Conservation (phyloP, 2,113 vertebrate species). For the Rhinogobius similis region DNA sequence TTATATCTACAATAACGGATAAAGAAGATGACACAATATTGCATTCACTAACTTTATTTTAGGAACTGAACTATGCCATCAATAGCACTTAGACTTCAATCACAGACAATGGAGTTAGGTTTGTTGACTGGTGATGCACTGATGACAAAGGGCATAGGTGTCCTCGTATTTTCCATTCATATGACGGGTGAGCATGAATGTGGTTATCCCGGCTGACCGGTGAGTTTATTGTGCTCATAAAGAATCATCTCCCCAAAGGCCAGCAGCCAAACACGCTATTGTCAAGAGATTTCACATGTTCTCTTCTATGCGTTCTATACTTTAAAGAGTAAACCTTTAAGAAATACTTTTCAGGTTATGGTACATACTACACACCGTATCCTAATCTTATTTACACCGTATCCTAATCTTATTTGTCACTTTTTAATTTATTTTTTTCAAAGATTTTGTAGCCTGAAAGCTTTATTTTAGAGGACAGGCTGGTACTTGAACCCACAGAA, state of each 20-base stretch:
- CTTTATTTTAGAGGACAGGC: no score
- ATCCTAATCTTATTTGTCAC: no score
- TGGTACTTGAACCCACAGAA: no score
- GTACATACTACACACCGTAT: no score
- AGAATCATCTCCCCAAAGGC: constrained; percentile 54
- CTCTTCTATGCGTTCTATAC: no score
- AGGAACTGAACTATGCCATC: constrained; percentile 49
- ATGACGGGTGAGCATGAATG: constrained; percentile 3
- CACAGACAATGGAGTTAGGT: constrained; percentile 45
- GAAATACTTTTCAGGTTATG: no score
- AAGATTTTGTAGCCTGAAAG: no score
- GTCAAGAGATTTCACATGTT: constrained; percentile 36
- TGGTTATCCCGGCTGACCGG: constrained; percentile 37
- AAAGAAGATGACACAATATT: constrained; percentile 21
- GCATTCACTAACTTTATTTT: constrained; percentile 50
- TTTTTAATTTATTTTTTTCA: no score
- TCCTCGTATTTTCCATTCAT: constrained; percentile 7
- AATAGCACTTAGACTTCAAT: constrained; percentile 61
- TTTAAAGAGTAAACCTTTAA: no score
- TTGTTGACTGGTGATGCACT: constrained; percentile 44
- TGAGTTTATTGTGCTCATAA: constrained; percentile 50
- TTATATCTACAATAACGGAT: constrained; percentile 48
- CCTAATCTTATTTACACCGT: no score
- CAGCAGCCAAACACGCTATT: constrained; percentile 45
- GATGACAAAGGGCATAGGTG: constrained; percentile 24